phyloP scores from a whole-genome alignment of 2,888 invertebrate genomes.

The Thelaira solivaga region DNA sequence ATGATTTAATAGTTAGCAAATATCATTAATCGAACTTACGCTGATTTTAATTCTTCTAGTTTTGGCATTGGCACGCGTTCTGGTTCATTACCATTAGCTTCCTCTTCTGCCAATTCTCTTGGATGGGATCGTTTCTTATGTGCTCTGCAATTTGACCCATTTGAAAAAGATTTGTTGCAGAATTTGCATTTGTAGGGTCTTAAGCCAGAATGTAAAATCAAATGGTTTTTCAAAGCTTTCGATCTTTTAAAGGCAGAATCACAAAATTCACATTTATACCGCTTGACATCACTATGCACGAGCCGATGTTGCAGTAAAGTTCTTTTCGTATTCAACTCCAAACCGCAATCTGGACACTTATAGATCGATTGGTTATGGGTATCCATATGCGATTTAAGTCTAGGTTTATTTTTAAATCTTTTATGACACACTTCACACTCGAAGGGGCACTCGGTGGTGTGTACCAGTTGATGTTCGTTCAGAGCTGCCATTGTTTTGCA shows the following conservation, averaged over 20 bases:
- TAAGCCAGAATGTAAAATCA: constrained; percentile 76
- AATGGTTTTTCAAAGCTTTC: constrained; percentile 75
- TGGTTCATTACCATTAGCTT: constrained; percentile 71
- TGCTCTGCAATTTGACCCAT: constrained; percentile 76
- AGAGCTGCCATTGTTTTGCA: constrained; percentile 78
- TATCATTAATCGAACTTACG: constrained; percentile 66
- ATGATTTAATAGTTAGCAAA: neutral
- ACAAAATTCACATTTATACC: constrained; percentile 75
- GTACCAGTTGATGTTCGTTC: constrained; percentile 78
- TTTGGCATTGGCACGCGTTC: constrained; percentile 72
- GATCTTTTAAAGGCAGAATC: constrained; percentile 75
- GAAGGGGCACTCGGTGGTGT: constrained; percentile 77
- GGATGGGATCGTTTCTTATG: constrained; percentile 77
- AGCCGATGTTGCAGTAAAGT: constrained; percentile 77
- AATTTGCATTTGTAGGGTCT: constrained; percentile 76
- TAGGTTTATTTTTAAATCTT: constrained; percentile 73
- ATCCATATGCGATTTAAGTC: constrained; percentile 76
- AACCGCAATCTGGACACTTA: constrained; percentile 76
- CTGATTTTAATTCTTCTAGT: constrained; percentile 73
- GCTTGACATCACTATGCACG: constrained; percentile 74
- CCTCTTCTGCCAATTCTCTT: constrained; percentile 74
- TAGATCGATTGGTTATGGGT: constrained; percentile 76
- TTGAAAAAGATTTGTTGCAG: constrained; percentile 75
- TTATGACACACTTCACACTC: constrained; percentile 76
- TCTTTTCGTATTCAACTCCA: constrained; percentile 77